These are phyloP conservation scores for Drosophila anceps DNA, from an alignment of 2,888 invertebrate genomes.

Conservation along the genomic window DNA sequence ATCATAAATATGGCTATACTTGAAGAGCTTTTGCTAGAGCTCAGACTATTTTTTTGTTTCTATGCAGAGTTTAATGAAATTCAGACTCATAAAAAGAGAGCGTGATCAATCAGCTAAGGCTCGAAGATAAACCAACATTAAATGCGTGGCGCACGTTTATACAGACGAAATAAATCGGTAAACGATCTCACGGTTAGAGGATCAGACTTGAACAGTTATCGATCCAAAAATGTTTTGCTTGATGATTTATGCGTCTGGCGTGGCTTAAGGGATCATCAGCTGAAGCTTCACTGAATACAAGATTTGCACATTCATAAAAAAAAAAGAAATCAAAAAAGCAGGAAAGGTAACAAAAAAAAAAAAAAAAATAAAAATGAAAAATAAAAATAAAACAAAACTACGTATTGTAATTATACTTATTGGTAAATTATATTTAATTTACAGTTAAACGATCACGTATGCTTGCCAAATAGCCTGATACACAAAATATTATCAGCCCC, in stretches of 20 bases:
- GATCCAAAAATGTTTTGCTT: constrained; percentile 52
- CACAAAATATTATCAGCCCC: constrained; percentile 40
- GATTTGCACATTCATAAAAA: constrained; percentile 31
- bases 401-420: constrained; percentile 84
- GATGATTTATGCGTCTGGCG: constrained; percentile 81
- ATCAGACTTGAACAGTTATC: constrained; percentile 65
- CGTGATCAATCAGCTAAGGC: constrained; percentile 26
- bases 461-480: constrained; percentile 52
- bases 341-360: background rate
- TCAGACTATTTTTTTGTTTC: constrained; percentile 3
- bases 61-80: background rate
- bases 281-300: constrained; percentile 40
- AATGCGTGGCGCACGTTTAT: constrained; percentile 55
- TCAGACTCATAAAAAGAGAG: constrained; percentile 30
- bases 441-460: constrained; percentile 84
- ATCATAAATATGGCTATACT: background rate
- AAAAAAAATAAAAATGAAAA: constrained; percentile 2
- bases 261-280: constrained; percentile 60
- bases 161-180: constrained; percentile 32
- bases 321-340: constrained; percentile 10
- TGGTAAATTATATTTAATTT: constrained; percentile 84
- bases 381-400: constrained; percentile 44
- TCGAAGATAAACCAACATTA: constrained; percentile 35
- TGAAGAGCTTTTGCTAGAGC: background rate
- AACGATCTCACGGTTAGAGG: constrained; percentile 35